A percentile compares a stretch with the other conserved stretches of the same genome.
Conservation (phyloP, 2,888 invertebrate species). For the Drosophila trichaetosa region DNA sequence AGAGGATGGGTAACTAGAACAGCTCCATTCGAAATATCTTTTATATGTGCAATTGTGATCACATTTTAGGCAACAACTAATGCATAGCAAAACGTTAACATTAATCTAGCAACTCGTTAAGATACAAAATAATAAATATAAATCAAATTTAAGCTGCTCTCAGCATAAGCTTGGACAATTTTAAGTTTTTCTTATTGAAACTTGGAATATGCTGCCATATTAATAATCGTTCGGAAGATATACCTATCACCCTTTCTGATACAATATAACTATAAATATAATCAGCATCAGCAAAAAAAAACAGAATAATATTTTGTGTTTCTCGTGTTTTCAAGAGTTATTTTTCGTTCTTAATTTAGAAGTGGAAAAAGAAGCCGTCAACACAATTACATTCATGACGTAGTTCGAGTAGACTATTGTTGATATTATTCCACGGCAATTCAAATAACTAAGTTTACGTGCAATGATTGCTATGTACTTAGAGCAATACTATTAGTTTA, state of each 20-base stretch:
- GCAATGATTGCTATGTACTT: neutral
- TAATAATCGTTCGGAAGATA: neutral
- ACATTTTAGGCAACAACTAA: neutral
- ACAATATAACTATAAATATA: neutral
- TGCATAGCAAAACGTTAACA: neutral
- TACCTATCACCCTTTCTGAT: too few species aligned
- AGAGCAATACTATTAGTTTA: neutral
- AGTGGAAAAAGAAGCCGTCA: neutral
- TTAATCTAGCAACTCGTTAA: neutral
- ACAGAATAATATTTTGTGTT: neutral
- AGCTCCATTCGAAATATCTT: conserved; percentile 8
- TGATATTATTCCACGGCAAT: conserved; percentile 1
- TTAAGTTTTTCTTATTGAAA: neutral
- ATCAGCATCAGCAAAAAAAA: neutral
- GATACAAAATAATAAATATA: neutral
- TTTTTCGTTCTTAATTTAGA: neutral
- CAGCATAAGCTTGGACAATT: neutral
- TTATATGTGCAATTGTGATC: neutral
- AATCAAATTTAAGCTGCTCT: neutral
- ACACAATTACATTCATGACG: neutral
- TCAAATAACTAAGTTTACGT: neutral
- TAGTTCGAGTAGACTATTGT: neutral
- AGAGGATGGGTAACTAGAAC: conserved; percentile 33
- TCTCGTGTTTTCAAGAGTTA: neutral
- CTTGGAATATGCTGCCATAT: too few species aligned